Evolutionary conservation across 2,797 vertebrate species (phyloP), one percentile per base, ranked within the genome.

Genomic region (Aphelocoma californica): DNA sequence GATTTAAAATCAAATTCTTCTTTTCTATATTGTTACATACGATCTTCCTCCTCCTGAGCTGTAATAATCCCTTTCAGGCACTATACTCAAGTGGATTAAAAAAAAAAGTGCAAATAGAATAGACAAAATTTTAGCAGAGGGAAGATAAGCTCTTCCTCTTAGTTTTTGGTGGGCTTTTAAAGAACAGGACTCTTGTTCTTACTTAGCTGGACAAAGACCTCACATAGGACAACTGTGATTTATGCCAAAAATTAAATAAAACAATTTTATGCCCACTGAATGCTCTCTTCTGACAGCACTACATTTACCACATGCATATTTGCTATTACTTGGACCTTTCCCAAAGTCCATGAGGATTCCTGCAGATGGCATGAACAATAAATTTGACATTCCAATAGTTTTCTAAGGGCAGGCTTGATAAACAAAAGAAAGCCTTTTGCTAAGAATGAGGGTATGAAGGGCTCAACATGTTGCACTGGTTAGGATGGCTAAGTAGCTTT

Each of bases 231-330:
- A 92, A 53, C 3, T 34, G 18, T 60, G n/a, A 84, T 75, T 93
- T 94, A 93, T 36, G 65, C 31, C 47, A 90, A 38, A 91, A 93
- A 88, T 86, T 51, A 94, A 87, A 58, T 25, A 28, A 31, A 79
- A 72, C 34, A 32, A n/a, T 12, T 34, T 74, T 34, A 79, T 78
- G 47, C 13, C 32, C 34, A 31, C 24, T 84, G 91, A 81, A 86
- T 45, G 32, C 23, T 53, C 71, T 78, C 9, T 71, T 85, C 65
- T 90, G 72, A 79, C 73, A 92, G 42, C 65, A 47, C 16, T 38
- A 0, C 51, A 75, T 93, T 84, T 66, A 81, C 66, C 58, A 66
- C 69, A 91, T 88, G 88, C 66, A 32, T 54, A 70, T 58, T 70
- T 78, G 50, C 50, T 91, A 48, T 78, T 86, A 84, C 81, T 71